Evolutionary conservation across 2,888 invertebrate genomes (phyloP).

Genomic region (Xanthia togata): DNA sequence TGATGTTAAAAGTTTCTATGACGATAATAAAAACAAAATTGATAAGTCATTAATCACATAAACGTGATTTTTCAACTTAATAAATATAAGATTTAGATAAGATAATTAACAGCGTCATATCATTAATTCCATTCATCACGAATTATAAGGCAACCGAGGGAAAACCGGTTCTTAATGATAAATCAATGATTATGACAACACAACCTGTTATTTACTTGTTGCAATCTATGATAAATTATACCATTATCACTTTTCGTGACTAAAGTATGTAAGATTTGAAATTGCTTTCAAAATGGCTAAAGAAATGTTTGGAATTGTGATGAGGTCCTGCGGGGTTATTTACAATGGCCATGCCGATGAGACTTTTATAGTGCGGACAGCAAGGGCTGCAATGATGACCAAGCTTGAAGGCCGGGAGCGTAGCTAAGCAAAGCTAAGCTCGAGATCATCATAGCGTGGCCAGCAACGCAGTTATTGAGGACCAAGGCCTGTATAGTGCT

Average conservation of each 20-base stretch:
- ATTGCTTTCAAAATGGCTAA: constrained; percentile 3
- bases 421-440: too few relatives aligned
- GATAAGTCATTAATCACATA: constrained; percentile 12
- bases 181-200: constrained; percentile 8
- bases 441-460: too few relatives aligned
- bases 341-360: not conserved
- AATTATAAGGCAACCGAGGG: not conserved
- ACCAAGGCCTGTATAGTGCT: not conserved
- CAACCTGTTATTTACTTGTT: constrained; percentile 13
- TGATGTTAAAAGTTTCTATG: not conserved
- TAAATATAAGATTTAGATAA: constrained; percentile 5
- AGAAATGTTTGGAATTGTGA: not conserved
- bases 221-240: constrained; percentile 31
- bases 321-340: not conserved
- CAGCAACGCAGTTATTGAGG: too few relatives aligned
- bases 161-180: constrained; percentile 26
- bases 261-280: not conserved
- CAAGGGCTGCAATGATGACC: too few relatives aligned
- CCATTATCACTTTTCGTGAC: constrained; percentile 21
- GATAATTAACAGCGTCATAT: constrained; percentile 5
- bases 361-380: too few relatives aligned
- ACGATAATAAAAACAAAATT: not conserved
- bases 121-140: constrained; percentile 18
- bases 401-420: too few relatives aligned
- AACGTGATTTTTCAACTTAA: constrained; percentile 33